Evolutionary conservation across 1,140 invertebrate species (phyloP), one percentile per base, ranked within the genome.

Genomic region (Bombyx mori): DNA sequence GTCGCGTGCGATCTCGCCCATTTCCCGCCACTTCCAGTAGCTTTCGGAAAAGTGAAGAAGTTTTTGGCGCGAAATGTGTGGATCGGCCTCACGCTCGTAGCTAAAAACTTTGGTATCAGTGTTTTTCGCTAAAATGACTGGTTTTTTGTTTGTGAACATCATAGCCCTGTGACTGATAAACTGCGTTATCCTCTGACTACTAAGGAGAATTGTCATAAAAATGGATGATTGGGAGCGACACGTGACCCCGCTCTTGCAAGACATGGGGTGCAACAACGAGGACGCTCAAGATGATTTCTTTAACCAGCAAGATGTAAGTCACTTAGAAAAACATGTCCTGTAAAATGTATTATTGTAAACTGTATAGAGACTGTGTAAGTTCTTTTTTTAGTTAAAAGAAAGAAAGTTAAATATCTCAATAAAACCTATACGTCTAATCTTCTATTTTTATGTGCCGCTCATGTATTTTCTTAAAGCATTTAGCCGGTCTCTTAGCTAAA

Each of bases 161-260:
- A 50, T 69, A 71, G 62, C 71, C 68, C 67, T 75, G 79, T 80
- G 78, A 68, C 77, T 63, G 49, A 64, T 63, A 62, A 61, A 69
- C 77, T 68, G 69, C 65, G 65, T 60, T 66, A 49, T 47, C 49
- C 46, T 57, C 44, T 60, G 65, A 61, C 67, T 64, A 58, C 62
- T 63, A 63, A 62, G 62, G 73, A 65, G 69, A 61, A 77, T 68
- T 75, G 78, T 71, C 53, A 56, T 66, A 63, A 84, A 76, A 71
- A 88, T 88, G 85, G 88, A 89, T 84, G 88, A 89, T 72, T 89
- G 88, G 88, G 88, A 89, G 75, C 77, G 86, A 62, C 86, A 89
- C 69, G 85, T 89, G 52, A 88, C 85, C 56, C 87, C 87, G 59
- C 78, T 89, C 53, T 80, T 89, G 35, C 87, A 88, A 74, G 88